phyloP scores from a whole-genome alignment of 2,113 vertebrate species.

The Catagonus wagneri region DNA sequence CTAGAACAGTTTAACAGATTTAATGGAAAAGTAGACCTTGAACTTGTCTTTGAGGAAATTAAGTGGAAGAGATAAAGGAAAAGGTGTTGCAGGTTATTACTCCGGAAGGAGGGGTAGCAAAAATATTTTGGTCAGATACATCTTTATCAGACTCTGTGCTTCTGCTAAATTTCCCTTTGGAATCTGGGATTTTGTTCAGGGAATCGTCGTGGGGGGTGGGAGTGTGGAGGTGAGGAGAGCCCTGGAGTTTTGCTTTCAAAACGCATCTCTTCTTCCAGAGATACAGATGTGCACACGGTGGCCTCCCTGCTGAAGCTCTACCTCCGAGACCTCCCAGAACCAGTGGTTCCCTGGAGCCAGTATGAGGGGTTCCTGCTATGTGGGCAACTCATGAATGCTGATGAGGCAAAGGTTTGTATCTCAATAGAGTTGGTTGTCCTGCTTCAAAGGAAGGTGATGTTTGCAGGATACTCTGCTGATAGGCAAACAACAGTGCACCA shows the following conservation, averaged over 20 bases:
- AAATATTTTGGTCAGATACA: not conserved
- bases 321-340: conserved; percentile 96
- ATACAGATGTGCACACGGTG: conserved; percentile 99
- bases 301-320: conserved; percentile 98
- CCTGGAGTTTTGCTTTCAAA: not conserved
- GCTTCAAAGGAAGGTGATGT: not conserved
- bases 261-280: conserved; percentile 85
- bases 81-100: not conserved
- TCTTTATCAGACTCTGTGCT: not conserved
- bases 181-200: not conserved
- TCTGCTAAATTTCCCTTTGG: not conserved
- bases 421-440: not conserved
- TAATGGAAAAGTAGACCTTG: not conserved
- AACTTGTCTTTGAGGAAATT: not conserved
- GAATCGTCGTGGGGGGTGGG: accelerated
- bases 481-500: not conserved
- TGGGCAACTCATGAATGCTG: conserved; percentile 87
- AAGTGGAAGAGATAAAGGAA: not conserved
- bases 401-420: conserved; percentile 87
- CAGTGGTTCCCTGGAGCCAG: conserved; percentile 95
- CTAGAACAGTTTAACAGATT: not conserved
- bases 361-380: conserved; percentile 96
- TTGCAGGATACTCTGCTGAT: not conserved
- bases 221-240: not conserved
- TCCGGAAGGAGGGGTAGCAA: not conserved